These are phyloP conservation scores for Chlorops oryzae DNA, from an alignment of 1,140 invertebrate species.

Conservation along the genomic window DNA sequence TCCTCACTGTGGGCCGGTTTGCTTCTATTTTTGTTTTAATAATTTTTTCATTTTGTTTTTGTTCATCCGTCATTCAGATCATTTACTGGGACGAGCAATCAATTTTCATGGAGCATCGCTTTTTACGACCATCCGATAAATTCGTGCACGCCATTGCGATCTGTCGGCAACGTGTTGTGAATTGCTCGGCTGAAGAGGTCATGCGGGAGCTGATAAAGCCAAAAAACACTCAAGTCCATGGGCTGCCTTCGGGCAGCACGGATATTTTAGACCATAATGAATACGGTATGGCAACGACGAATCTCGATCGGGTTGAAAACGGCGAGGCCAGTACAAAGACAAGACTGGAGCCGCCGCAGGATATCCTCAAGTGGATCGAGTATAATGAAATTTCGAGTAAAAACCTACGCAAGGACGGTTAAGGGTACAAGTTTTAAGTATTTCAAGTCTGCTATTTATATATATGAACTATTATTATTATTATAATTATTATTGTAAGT, in stretches of 20 bases:
- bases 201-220: conserved; percentile 33
- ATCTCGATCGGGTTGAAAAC: conserved; percentile 29
- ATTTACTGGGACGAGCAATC: conserved; percentile 80
- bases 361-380: conserved; percentile 60
- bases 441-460: too few relatives aligned
- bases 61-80: conserved; percentile 54
- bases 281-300: conserved; percentile 7
- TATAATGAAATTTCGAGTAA: conserved; percentile 64
- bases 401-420: conserved; percentile 51
- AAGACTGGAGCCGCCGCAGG: conserved; percentile 56
- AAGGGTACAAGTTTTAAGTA: too few relatives aligned
- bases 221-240: conserved; percentile 25
- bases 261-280: conserved; percentile 22
- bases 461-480: too few relatives aligned
- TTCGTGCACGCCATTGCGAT: conserved; percentile 77
- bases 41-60: background rate
- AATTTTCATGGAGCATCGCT: conserved; percentile 81
- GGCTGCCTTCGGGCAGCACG: conserved; percentile 22
- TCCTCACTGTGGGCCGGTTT: background rate
- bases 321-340: conserved; percentile 39
- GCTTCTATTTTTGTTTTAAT: background rate
- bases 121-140: conserved; percentile 67
- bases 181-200: conserved; percentile 56
- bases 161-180: conserved; percentile 66
- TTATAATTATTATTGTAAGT: too few relatives aligned